Conservation (phyloP, 2,113 vertebrate genomes). For the Tetrao urogallus region DNA sequence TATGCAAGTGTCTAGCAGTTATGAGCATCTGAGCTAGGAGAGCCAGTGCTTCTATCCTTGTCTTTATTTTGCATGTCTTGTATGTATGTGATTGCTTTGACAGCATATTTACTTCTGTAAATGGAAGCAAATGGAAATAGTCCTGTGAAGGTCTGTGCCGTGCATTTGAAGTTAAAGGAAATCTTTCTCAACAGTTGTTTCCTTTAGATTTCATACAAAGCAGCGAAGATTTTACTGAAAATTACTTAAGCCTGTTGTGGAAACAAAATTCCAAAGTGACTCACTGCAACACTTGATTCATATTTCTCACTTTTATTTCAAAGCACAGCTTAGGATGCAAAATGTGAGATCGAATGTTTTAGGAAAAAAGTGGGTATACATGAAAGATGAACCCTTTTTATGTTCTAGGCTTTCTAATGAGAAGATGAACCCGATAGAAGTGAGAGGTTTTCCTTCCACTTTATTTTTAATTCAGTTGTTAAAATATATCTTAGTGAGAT, state of each 20-base stretch:
- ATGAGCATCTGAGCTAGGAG: neutral
- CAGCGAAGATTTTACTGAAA: constrained; percentile 12
- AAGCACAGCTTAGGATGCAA: neutral
- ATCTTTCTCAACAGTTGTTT: neutral
- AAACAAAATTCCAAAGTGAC: constrained; percentile 5
- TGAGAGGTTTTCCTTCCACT: neutral
- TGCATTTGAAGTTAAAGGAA: constrained; percentile 32
- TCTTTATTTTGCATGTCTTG: neutral
- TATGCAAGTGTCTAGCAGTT: neutral
- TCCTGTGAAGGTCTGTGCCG: neutral
- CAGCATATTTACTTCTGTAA: neutral
- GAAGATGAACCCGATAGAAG: neutral
- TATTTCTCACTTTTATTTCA: constrained; percentile 20
- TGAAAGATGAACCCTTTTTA: neutral
- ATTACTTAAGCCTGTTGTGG: neutral
- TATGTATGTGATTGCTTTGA: neutral
- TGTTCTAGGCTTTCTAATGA: constrained; percentile 1
- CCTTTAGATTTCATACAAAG: neutral
- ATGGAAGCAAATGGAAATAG: neutral
- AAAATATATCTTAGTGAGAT: neutral
- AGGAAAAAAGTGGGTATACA: neutral
- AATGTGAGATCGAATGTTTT: neutral
- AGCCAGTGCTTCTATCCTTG: neutral
- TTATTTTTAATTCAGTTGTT: neutral
- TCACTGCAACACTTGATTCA: neutral